Evolutionary conservation across 2,113 vertebrate species (phyloP), one percentile per base, ranked within the genome.

Genomic region (Furnarius figulus): DNA sequence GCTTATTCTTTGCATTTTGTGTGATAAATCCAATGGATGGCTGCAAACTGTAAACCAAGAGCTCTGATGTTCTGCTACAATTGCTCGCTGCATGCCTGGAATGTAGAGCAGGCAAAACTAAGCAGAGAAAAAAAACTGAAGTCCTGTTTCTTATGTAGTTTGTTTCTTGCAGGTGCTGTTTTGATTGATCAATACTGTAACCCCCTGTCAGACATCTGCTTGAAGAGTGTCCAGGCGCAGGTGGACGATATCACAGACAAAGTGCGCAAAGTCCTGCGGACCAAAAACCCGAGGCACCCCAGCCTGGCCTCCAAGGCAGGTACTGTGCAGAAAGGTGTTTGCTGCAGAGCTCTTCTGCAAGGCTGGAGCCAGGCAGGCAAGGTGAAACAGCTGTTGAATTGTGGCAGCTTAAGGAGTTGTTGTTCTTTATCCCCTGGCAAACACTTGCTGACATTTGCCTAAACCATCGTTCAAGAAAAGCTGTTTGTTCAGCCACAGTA

Each of bases 131-230:
- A 53, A 42, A 49, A 49, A 76, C 93, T 94, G 37, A 96, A 95
- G 92, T 76, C 74, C 80, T 95, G 33, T 93, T 82, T 92, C 62
- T 93, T 94, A 91, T 89, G 10, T 10, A 95, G 88, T 49, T 93
- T 87, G n/a, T 85, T 90, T 67, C 50, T 94, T 90, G 3, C 93
- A 99, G 99, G 99, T 63, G 99, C 99, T 5, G 98, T 99, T 22
- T 97, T 99, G 53, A 99, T 99, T 52, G 99, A 99, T 96, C 99
- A 99, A 14, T 99, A 99, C 89, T 99, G 99, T 96, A 99, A 99
- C 91, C 99, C 99, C 0, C 97, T 99, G 83, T 98, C 98, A 12
- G 99, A 99, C 46, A 97, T 99, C 94, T 98, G 98, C 70, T 96
- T 99, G 53, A 98, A 97, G 49, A 97, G 98, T 23, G 98, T 99